A percentile compares a stretch with the other conserved stretches of the same genome.
These are phyloP conservation scores for Erebia palarica DNA, from an alignment of 2,888 invertebrate genomes.

Conservation along the genomic window DNA sequence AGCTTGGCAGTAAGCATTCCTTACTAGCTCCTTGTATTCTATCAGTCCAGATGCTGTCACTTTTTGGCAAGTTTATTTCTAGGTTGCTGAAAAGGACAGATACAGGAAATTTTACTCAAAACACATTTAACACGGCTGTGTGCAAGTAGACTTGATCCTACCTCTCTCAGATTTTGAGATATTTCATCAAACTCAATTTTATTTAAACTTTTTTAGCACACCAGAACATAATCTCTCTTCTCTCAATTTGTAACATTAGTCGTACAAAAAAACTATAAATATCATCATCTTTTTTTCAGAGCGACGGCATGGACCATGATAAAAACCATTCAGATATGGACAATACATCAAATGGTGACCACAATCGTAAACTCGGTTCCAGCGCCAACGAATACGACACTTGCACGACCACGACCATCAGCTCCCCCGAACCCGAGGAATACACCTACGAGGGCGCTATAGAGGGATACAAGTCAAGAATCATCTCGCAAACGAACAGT, in stretches of 20 bases:
- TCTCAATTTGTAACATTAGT: neutral
- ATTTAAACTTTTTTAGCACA: no score
- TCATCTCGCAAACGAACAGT: constrained; percentile 83
- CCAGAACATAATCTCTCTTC: no score
- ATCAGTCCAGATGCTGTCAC: no score
- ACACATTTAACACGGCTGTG: no score
- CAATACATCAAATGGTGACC: constrained; percentile 74
- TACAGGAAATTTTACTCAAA: no score
- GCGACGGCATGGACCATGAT: constrained; percentile 83
- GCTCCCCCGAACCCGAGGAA: constrained; percentile 88
- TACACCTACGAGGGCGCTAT: constrained; percentile 95
- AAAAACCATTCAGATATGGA: constrained; percentile 80
- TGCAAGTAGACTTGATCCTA: no score
- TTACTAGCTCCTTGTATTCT: neutral
- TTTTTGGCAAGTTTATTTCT: no score
- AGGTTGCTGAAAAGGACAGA: no score
- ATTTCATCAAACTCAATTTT: no score
- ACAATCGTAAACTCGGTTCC: constrained; percentile 74
- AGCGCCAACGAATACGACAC: constrained; percentile 85
- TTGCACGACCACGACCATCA: constrained; percentile 85
- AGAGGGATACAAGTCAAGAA: constrained; percentile 91
- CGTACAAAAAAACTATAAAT: neutral
- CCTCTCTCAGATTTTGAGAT: no score
- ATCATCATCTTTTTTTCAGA: constrained; percentile 66
- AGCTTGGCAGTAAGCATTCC: constrained; percentile 81